Conservation (phyloP, 2,888 invertebrate genomes). For the Lathronympha strigana region DNA sequence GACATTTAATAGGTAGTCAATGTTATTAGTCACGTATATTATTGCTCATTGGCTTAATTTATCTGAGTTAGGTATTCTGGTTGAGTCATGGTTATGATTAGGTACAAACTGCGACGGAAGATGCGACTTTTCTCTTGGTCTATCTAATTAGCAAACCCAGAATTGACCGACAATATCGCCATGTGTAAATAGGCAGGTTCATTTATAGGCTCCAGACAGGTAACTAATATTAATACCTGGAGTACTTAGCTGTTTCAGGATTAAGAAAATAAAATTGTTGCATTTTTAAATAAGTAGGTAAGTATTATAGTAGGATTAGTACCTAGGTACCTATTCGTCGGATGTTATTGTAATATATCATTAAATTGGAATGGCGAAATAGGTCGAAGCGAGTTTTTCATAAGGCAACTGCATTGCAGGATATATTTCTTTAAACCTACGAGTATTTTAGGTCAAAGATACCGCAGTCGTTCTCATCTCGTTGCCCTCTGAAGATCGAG, state of each 20-base stretch:
- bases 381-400: no score
- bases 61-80: slow-evolving; percentile 6
- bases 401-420: slow-evolving; percentile 3
- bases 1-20: not conserved
- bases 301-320: no score
- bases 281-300: no score
- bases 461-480: not conserved
- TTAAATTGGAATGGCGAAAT: no score
- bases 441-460: slow-evolving; percentile 11
- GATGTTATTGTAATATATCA: no score
- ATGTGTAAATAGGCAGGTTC: no score
- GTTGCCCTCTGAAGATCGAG: not conserved
- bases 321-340: no score
- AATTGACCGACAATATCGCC: no score
- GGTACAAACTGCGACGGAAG: slow-evolving; percentile 18
- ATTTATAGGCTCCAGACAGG: no score
- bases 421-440: not conserved
- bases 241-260: no score
- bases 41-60: slow-evolving; percentile 26
- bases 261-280: no score
- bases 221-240: no score
- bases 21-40: slow-evolving; percentile 23
- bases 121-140: slow-evolving; percentile 18
- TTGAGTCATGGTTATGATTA: slow-evolving; percentile 9
- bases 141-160: slow-evolving; percentile 20